phyloP scores from a whole-genome alignment of 2,113 vertebrate species.

The Paradoxurus hermaphroditus region DNA sequence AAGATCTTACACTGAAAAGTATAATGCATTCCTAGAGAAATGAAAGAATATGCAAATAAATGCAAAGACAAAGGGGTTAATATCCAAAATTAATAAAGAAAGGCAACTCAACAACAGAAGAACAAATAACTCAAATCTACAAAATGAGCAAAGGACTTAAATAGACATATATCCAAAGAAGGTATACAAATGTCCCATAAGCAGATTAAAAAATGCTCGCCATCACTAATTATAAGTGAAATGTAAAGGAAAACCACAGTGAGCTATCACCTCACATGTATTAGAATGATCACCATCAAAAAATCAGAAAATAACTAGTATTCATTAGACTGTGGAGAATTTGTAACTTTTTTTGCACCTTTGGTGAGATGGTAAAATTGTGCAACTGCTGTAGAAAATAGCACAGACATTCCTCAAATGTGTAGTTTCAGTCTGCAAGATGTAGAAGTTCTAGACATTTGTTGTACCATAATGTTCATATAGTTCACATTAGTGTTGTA shows the following conservation, averaged over 20 bases:
- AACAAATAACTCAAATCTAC: neutral
- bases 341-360: neutral
- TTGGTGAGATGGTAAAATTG: neutral
- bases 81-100: neutral
- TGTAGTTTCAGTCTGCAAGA: neutral
- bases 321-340: neutral
- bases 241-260: neutral
- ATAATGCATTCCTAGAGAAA: no score
- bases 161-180: neutral
- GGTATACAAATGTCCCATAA: neutral
- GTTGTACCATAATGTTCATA: neutral
- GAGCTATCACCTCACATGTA: neutral
- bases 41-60: no score
- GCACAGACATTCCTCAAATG: neutral
- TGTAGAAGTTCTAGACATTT: neutral
- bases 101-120: neutral
- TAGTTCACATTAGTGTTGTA: neutral
- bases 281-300: neutral
- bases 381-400: neutral
- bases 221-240: neutral
- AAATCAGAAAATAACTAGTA: neutral
- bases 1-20: no score
- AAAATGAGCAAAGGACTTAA: neutral
- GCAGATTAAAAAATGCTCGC: neutral
- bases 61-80: no score